Conservation (phyloP, 2,888 invertebrate species). For the Apoda limacodes region DNA sequence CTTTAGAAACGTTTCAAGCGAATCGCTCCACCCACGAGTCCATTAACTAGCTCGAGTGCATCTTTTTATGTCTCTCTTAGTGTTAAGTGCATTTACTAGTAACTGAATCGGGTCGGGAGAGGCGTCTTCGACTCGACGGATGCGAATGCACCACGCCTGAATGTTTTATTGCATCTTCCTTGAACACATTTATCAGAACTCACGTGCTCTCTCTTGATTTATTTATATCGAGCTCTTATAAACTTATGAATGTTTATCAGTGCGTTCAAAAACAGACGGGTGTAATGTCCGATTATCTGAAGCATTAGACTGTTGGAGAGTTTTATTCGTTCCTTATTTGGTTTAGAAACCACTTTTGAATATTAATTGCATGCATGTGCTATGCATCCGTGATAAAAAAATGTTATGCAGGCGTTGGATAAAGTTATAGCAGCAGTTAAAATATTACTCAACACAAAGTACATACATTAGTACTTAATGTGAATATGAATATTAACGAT, state of each 20-base stretch:
- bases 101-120: conserved; percentile 37
- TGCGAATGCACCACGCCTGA: conserved; percentile 33
- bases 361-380: conserved; percentile 41
- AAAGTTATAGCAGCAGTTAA: too few relatives aligned
- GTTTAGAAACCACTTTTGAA: conserved; percentile 36
- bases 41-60: conserved; percentile 56
- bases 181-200: conserved; percentile 33
- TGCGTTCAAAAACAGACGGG: conserved; percentile 45
- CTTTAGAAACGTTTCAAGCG: conserved; percentile 26
- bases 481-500: too few relatives aligned
- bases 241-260: conserved; percentile 41
- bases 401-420: too few relatives aligned
- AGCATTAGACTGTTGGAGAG: conserved; percentile 27
- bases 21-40: conserved; percentile 39
- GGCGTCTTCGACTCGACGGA: conserved; percentile 30
- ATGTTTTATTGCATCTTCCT: conserved; percentile 39
- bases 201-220: conserved; percentile 22
- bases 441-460: too few relatives aligned
- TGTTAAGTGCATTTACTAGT: conserved; percentile 63
- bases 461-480: too few relatives aligned
- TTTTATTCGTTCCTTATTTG: conserved; percentile 32
- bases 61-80: conserved; percentile 54
- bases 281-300: conserved; percentile 40
- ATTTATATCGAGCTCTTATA: conserved; percentile 28
- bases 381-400: conserved; percentile 39